Evolutionary conservation across 2,113 vertebrate genomes (phyloP), one percentile per base, ranked within the genome.

Genomic region (Callionymus lyra): DNA sequence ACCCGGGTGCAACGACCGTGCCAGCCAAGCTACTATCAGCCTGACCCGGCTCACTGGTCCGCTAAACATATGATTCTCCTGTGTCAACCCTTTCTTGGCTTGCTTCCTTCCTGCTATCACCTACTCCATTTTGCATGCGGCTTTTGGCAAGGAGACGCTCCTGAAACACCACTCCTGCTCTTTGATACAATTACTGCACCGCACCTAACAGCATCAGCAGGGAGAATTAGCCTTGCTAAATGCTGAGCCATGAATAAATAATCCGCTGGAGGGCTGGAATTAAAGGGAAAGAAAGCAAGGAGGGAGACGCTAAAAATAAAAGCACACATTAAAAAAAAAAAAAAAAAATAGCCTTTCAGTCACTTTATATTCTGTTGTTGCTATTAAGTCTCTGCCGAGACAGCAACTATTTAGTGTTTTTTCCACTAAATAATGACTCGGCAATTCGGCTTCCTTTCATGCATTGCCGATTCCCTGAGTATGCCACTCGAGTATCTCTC

Each of bases 21-120:
- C 73, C 42, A 55, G 72, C 83, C 86, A 74, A 67, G 74, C 75
- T 82, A 66, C 58, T 55, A 62, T 69, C 64, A 63, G 67, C 62
- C 83, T 69, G 75, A 83, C 81, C 81, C 58, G 68, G 60, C 74
- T 86, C 79, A 82, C 66, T 60, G 73, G 65, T 76, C 74, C 77
- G 63, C 70, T 46, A 73, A 66, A 63, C 76, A 65, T 63, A 67
- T 80, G 74, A 80, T 73, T 16, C 21, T 83, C 76, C 70, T 67
- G 65, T 44, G 69, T 74, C 70, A 70, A 4, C 10, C 38, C 11
- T 19, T 14, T 81, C 72, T 65, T 79, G 49, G 64, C 60, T 57
- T 35, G 16, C 34, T 31, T 41, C 35, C 38, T 40, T 16, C 19
- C 40, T 57, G 31, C 32, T 43, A 27, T 34, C 33, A 13, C 35